A percentile compares a stretch with the other conserved stretches of the same genome.
Conservation (phyloP, 2,797 vertebrate genomes). For the Sebastolobus altivelis region DNA sequence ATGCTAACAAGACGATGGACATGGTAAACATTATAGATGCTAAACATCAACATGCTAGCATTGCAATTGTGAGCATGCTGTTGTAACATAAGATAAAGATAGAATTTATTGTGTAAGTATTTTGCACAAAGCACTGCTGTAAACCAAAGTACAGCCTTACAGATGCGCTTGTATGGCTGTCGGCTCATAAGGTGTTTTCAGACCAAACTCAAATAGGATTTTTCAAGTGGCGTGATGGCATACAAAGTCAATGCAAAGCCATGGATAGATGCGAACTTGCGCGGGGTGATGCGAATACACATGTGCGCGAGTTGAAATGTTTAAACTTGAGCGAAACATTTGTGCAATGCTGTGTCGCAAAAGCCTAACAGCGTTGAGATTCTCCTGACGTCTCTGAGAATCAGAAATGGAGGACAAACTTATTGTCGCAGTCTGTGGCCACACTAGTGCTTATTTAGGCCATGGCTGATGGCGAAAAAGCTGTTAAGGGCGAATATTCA, state of each 20-base stretch:
- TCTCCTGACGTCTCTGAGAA: background rate
- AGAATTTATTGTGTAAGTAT: too few species aligned
- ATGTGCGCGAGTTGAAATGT: too few species aligned
- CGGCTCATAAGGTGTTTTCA: background rate
- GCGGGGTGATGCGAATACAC: background rate
- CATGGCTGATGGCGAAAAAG: background rate
- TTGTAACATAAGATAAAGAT: too few species aligned
- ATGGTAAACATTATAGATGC: background rate
- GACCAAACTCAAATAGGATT: background rate
- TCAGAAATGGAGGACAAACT: background rate
- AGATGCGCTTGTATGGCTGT: background rate
- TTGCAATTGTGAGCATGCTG: too few species aligned
- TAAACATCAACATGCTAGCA: background rate
- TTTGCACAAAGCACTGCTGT: background rate
- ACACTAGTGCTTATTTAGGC: background rate
- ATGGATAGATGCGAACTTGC: background rate
- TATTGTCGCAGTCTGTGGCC: background rate
- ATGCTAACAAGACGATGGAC: background rate
- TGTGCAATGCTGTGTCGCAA: background rate
- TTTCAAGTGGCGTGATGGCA: background rate
- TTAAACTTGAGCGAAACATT: background rate
- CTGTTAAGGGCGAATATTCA: background rate
- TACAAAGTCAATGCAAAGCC: background rate
- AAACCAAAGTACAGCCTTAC: background rate
- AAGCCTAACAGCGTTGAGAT: too few species aligned